Evolutionary conservation across 2,888 invertebrate species (phyloP).

Genomic region (Stictocephala bisonia): DNA sequence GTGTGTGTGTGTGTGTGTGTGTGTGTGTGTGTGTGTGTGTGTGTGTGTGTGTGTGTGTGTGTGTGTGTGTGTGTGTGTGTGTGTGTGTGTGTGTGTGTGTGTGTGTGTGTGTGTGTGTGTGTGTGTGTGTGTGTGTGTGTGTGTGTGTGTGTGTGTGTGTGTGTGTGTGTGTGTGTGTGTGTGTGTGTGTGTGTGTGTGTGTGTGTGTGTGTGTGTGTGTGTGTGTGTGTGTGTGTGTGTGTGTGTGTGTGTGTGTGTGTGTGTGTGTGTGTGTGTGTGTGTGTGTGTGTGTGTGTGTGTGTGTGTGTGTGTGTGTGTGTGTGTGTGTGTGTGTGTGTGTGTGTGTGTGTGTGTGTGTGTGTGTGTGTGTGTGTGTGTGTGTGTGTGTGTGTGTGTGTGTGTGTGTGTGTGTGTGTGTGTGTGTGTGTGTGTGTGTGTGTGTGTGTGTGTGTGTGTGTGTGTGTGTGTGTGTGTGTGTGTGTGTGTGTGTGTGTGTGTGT

Average conservation of each 20-base stretch:
- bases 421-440: slow-evolving; percentile 13
- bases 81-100: slow-evolving; percentile 13
- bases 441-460: slow-evolving; percentile 3
- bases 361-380: slow-evolving; percentile 6
- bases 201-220: slow-evolving; percentile 13
- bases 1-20: not conserved
- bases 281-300: slow-evolving; percentile 9
- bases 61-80: not conserved
- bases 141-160: slow-evolving; percentile 13
- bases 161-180: slow-evolving; percentile 13
- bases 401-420: slow-evolving; percentile 13
- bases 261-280: slow-evolving; percentile 13
- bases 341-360: slow-evolving; percentile 9
- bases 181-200: slow-evolving; percentile 13
- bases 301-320: slow-evolving; percentile 6
- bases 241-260: slow-evolving; percentile 13
- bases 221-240: slow-evolving; percentile 8
- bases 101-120: slow-evolving; percentile 13
- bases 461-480: too few relatives aligned
- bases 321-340: not conserved
- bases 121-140: slow-evolving; percentile 13
- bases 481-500: too few relatives aligned
- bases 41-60: not conserved
- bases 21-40: not conserved
- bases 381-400: slow-evolving; percentile 6